phyloP scores from a whole-genome alignment of 2,113 vertebrate genomes.

The Elephantulus edwardii region DNA sequence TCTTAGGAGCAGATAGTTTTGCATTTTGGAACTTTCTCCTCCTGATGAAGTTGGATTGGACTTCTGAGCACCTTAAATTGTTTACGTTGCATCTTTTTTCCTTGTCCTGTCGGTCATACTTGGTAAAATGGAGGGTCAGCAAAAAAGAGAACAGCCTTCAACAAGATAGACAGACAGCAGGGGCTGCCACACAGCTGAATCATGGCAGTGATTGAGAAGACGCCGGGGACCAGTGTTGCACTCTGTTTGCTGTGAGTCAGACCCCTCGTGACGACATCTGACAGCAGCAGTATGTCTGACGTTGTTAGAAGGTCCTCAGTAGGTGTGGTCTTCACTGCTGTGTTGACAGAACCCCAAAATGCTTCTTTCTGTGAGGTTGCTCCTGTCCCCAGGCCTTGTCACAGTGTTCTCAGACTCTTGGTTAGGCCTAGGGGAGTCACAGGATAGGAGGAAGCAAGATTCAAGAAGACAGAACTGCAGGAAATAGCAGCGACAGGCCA shows the following conservation, averaged over 20 bases:
- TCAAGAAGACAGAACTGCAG: background rate
- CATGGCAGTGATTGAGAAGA: too few relatives aligned
- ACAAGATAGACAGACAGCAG: too few relatives aligned
- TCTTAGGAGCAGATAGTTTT: background rate
- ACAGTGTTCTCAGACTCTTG: background rate
- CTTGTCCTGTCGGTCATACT: background rate
- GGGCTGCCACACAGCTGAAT: too few relatives aligned
- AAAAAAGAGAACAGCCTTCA: too few relatives aligned
- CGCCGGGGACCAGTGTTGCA: too few relatives aligned
- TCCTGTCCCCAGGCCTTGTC: background rate
- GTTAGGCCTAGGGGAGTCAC: background rate
- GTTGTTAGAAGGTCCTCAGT: background rate
- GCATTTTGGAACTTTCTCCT: slow-evolving; percentile 7
- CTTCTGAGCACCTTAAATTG: background rate
- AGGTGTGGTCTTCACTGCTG: background rate
- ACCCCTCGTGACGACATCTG: too few relatives aligned
- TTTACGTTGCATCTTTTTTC: background rate
- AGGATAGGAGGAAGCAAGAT: background rate
- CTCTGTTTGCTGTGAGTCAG: too few relatives aligned
- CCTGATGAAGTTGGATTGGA: slow-evolving; percentile 24
- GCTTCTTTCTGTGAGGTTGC: background rate
- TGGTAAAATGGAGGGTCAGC: too few relatives aligned
- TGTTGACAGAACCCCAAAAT: background rate
- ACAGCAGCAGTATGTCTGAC: too few relatives aligned
- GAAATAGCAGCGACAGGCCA: background rate